These are phyloP conservation scores for Rhagonycha lutea DNA, from an alignment of 2,888 invertebrate genomes.

Conservation along the genomic window DNA sequence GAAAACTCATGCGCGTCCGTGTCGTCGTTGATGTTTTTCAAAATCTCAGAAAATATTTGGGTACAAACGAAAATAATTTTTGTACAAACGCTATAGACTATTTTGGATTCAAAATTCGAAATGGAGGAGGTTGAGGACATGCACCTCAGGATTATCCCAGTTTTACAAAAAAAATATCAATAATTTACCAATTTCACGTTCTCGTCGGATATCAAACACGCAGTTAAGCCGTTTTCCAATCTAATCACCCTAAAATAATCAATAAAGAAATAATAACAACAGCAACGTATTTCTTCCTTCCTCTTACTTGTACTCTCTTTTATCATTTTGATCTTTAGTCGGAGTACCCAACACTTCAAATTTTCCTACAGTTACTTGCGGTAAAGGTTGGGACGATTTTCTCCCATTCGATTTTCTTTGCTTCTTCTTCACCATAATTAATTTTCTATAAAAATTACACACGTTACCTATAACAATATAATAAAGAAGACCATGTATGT, in stretches of 20 bases:
- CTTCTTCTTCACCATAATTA: neutral
- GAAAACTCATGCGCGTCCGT: no score
- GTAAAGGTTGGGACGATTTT: neutral
- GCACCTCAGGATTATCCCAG: no score
- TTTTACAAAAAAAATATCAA: neutral
- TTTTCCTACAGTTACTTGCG: slow-evolving; percentile 4
- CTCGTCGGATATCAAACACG: slow-evolving; percentile 37
- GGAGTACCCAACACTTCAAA: slow-evolving; percentile 57
- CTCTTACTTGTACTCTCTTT: slow-evolving; percentile 74
- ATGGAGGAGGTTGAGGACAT: no score
- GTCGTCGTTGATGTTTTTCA: no score
- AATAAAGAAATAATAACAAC: neutral
- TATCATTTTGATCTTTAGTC: slow-evolving; percentile 75
- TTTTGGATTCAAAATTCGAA: no score
- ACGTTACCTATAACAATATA: neutral
- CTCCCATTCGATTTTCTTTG: no score
- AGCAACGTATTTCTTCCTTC: neutral
- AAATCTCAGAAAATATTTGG: no score
- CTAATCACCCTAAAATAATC: slow-evolving; percentile 61
- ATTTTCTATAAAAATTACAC: neutral
- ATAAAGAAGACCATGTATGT: neutral
- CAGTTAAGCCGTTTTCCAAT: slow-evolving; percentile 73
- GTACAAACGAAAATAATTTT: no score
- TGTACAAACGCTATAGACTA: no score
- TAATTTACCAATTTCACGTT: neutral